Conservation (phyloP, 1,140 invertebrate species). For the Magallana angulata region DNA sequence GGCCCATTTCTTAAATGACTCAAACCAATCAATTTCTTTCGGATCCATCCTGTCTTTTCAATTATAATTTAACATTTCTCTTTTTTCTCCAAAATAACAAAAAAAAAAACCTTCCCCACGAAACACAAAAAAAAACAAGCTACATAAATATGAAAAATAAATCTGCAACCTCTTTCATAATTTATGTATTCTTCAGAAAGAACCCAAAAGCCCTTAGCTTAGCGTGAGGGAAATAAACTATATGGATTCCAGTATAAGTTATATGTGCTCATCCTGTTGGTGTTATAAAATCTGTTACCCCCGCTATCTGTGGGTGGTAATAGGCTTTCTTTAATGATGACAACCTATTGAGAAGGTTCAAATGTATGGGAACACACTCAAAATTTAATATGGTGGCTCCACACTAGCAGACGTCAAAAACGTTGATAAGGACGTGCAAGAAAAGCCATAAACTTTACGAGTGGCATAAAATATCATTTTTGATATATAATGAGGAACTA, state of each 20-base stretch:
- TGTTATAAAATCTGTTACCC: too few species aligned
- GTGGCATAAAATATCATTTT: constrained; percentile 5
- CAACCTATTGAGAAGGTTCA: background rate
- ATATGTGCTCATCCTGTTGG: too few species aligned
- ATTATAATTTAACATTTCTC: too few species aligned
- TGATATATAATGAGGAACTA: background rate
- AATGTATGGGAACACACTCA: constrained; percentile 21
- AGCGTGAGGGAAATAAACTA: too few species aligned
- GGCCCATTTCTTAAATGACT: background rate
- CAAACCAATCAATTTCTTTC: background rate
- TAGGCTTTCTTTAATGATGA: background rate
- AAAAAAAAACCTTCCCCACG: too few species aligned
- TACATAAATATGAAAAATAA: too few species aligned
- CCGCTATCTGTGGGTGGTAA: background rate
- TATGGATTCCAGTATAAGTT: too few species aligned
- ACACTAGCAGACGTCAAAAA: background rate
- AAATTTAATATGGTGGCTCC: background rate
- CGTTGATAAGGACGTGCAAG: constrained; percentile 13
- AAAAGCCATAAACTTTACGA: constrained; percentile 6
- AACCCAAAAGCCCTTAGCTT: too few species aligned
- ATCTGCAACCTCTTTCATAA: too few species aligned
- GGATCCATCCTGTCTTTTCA: background rate
- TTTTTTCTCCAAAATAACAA: too few species aligned
- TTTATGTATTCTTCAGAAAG: too few species aligned
- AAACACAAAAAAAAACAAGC: too few species aligned